Percentiles rank a stretch among this genome's conserved stretches.
Evolutionary conservation across 1,140 invertebrate genomes (phyloP).

Genomic region (Trichomalopsis sarcophagae): DNA sequence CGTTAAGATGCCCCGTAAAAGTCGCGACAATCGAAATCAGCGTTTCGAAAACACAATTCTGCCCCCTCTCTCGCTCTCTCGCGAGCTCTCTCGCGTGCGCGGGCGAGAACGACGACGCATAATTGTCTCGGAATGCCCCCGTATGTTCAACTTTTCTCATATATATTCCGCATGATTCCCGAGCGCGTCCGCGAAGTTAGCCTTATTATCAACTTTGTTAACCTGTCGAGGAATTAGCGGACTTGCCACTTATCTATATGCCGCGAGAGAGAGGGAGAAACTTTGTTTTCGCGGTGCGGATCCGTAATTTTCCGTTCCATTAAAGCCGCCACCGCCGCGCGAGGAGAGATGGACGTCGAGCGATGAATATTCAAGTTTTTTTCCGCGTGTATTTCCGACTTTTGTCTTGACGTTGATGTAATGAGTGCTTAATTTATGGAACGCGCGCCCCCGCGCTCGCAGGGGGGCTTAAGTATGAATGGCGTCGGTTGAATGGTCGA

Average conservation of each 20-base stretch:
- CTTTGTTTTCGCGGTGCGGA: conserved; percentile 23
- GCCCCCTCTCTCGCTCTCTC: not conserved
- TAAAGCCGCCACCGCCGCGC: not conserved
- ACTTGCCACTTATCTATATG: conserved; percentile 36
- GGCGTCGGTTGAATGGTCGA: not conserved
- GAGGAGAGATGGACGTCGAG: not conserved
- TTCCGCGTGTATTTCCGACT: not conserved
- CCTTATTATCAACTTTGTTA: conserved; percentile 51
- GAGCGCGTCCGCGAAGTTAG: conserved; percentile 40
- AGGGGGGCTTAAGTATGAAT: not conserved
- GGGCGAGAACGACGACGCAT: not conserved
- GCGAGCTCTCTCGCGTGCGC: not conserved
- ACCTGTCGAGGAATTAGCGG: conserved; percentile 48
- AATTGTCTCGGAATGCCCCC: conserved; percentile 37
- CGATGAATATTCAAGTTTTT: conserved; percentile 45
- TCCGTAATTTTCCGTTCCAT: conserved; percentile 43
- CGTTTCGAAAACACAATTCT: not conserved
- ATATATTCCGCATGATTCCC: conserved; percentile 45
- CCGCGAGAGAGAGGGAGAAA: not conserved
- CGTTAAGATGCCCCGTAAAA: not conserved
- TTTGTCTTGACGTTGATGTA: conserved; percentile 13
- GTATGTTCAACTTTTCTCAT: conserved; percentile 43
- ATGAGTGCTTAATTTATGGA: conserved; percentile 1
- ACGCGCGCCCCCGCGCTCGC: not conserved
- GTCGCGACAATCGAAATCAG: not conserved